Base-by-base conservation (phyloP, 2,797 vertebrate species). In the Acridotheres tristis region DNA sequence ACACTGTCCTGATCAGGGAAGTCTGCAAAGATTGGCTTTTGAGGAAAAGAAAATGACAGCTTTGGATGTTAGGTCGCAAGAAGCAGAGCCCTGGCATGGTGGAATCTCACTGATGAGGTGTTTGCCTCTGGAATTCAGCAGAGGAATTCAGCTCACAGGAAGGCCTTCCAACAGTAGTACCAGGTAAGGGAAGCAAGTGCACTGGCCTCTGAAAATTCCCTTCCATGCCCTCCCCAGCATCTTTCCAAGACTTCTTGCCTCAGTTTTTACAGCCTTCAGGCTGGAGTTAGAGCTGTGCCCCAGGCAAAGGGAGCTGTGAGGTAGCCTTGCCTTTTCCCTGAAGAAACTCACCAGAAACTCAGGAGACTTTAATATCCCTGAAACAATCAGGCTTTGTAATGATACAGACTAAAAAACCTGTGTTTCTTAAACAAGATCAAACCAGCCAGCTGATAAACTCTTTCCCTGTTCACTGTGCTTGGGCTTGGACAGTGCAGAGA, bases 141-240 rank as follows among this genome's bases (percentile, higher is more conserved):
- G 29, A 15, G 16, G 6, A 13, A 38, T 38, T 2, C 5, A 30
- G 58, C 40, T 75, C 1, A 0, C 0, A 0, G 21, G 16, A 16
- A 7, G 1, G 19, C 5, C 0, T 36, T 71, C 72, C 55, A 12
- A 1, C 30, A 20, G 5, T 29, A 4, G 18, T 43, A 42, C 61
- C 61, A 26, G 13, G 1, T 10, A n/a, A n/a, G 68, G 23, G 16
- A 38, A 26, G 30, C 8, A 4, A 76, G 21, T 13, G 32, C n/a
- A 40, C 30, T 32, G 50, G 11, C 42, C 53, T 61, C 65, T 80
- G 17, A 47, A 50, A 7, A 21, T 71, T 62, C 30, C 59, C 63
- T 59, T 23, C 27, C 1, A 3, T 59, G 36, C 18, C 21, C 54
- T 73, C 69, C 34, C 22, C 50, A 43, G 19, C 22, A 7, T 51